A percentile compares a stretch with the other conserved stretches of the same genome.
Evolutionary conservation across 2,797 vertebrate species (phyloP).

Genomic region (Chaenodraco wilsoni): DNA sequence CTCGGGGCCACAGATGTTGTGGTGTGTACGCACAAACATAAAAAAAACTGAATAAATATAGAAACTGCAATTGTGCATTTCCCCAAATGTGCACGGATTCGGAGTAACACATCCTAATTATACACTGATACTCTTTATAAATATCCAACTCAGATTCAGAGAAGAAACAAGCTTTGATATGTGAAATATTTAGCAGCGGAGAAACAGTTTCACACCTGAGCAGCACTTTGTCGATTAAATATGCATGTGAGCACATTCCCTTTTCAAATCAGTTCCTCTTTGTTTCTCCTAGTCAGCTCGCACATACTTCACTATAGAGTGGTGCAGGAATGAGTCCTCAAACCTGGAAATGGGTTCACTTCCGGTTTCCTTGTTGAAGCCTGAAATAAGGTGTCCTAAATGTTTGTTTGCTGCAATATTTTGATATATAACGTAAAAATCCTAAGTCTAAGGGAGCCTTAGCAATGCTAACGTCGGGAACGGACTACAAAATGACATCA

Average conservation of each 20-base stretch:
- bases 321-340: too few relatives aligned
- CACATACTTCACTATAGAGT: neutral
- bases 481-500: too few relatives aligned
- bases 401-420: too few relatives aligned
- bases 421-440: too few relatives aligned
- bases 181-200: conserved; percentile 36
- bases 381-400: too few relatives aligned
- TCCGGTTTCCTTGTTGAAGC: too few relatives aligned
- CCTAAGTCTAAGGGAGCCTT: too few relatives aligned
- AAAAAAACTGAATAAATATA: conserved; percentile 1
- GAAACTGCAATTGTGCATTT: neutral
- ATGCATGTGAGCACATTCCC: conserved; percentile 14
- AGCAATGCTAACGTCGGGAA: too few relatives aligned
- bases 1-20: conserved; percentile 33
- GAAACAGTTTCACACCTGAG: conserved; percentile 29
- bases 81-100: neutral
- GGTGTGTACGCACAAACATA: conserved; percentile 8
- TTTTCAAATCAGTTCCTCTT: conserved; percentile 13
- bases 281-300: conserved; percentile 7
- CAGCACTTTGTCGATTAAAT: conserved; percentile 38
- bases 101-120: neutral
- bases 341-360: too few relatives aligned
- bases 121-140: neutral
- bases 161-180: neutral
- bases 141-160: conserved; percentile 1